phyloP scores from a whole-genome alignment of 2,797 vertebrate genomes.

The Melanotaenia boesemani region DNA sequence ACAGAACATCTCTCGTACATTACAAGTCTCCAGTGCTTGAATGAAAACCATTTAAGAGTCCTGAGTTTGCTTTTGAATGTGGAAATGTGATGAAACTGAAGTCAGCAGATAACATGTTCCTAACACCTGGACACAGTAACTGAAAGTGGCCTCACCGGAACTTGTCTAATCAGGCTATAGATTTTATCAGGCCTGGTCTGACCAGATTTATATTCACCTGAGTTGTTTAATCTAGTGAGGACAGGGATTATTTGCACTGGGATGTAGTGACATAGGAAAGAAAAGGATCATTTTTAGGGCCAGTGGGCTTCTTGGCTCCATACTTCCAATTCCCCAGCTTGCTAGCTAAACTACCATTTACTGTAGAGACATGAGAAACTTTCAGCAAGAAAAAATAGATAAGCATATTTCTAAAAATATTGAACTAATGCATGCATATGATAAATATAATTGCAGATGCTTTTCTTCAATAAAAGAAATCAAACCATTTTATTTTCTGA shows the following conservation, averaged over 20 bases:
- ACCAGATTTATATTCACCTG: not conserved
- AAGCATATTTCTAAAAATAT: not conserved
- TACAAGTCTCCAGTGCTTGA: too few species aligned
- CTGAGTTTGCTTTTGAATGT: not conserved
- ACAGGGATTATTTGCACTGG: not conserved
- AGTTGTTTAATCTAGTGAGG: not conserved
- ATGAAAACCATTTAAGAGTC: not conserved
- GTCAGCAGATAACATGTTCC: not conserved
- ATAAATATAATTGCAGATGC: not conserved
- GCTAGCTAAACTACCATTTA: not conserved
- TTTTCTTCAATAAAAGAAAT: slow-evolving; percentile 1
- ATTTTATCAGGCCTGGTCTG: not conserved
- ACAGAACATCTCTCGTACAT: too few species aligned
- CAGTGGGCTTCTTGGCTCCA: not conserved
- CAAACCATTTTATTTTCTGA: slow-evolving; percentile 1
- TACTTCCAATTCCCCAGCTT: not conserved
- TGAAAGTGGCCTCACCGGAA: not conserved
- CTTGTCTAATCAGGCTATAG: not conserved
- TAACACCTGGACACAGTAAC: not conserved
- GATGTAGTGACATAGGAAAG: not conserved
- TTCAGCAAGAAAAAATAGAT: not conserved
- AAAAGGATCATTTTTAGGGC: not conserved
- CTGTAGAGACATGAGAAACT: not conserved
- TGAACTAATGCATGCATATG: not conserved
- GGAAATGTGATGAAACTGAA: not conserved